phyloP scores from a whole-genome alignment of 2,113 vertebrate genomes.

The Callocephalon fimbriatum region DNA sequence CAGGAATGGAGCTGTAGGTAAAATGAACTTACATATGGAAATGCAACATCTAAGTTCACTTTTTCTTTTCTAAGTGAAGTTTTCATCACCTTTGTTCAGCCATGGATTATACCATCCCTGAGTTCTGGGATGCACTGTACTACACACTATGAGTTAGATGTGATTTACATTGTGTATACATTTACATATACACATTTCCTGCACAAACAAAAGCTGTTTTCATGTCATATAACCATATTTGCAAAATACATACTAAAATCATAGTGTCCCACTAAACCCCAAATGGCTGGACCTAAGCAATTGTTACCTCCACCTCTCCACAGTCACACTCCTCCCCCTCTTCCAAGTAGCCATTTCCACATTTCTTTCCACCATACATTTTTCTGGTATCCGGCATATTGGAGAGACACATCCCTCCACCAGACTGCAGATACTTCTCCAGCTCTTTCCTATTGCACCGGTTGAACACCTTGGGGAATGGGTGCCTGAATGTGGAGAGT shows the following conservation, averaged over 20 bases:
- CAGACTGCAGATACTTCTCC: constrained; percentile 88
- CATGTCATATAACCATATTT: background rate
- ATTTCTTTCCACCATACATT: constrained; percentile 91
- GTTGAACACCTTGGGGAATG: constrained; percentile 94
- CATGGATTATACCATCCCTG: background rate
- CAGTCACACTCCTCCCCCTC: constrained; percentile 97
- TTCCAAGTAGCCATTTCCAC: constrained; percentile 97
- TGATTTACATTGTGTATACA: background rate
- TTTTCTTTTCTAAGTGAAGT: background rate
- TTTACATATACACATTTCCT: background rate
- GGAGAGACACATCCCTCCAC: constrained; percentile 96
- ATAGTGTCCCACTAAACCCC: background rate
- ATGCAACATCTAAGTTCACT: background rate
- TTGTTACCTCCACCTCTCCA: constrained; percentile 89
- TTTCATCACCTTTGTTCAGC: background rate
- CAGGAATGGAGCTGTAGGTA: background rate
- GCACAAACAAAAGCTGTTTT: background rate
- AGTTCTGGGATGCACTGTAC: background rate
- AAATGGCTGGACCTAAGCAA: background rate
- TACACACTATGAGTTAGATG: background rate
- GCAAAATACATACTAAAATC: background rate
- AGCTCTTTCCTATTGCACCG: constrained; percentile 89
- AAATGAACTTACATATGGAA: background rate
- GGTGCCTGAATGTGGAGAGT: constrained; percentile 77
- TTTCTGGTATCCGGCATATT: constrained; percentile 91